Evolutionary conservation across 2,888 invertebrate genomes (phyloP).

Genomic region (Tipula confusa): DNA sequence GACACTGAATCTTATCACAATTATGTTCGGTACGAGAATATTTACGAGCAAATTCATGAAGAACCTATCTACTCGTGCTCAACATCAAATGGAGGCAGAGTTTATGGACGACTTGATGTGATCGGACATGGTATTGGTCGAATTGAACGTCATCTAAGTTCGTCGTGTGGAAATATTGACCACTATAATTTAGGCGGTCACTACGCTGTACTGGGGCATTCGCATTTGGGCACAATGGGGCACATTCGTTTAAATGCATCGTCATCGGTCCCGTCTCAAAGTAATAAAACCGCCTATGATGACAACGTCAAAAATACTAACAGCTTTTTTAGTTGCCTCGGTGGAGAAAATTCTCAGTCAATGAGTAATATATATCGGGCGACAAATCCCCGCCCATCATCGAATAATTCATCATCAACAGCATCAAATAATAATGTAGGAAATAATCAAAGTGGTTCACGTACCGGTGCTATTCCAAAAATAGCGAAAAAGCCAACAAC

Average conservation of each 20-base stretch:
- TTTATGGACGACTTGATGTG: constrained; percentile 55
- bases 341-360: constrained; percentile 50
- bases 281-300: background rate
- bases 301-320: constrained; percentile 43
- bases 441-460: constrained; percentile 6
- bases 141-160: constrained; percentile 59
- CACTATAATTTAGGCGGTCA: constrained; percentile 51
- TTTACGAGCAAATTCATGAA: constrained; percentile 55
- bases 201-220: constrained; percentile 49
- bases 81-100: constrained; percentile 41
- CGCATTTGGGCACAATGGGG: constrained; percentile 50
- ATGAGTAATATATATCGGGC: constrained; percentile 49
- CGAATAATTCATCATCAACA: background rate
- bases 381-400: constrained; percentile 32
- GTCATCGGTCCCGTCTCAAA: constrained; percentile 32
- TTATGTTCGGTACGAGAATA: constrained; percentile 51
- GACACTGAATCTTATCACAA: constrained; percentile 50
- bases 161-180: constrained; percentile 61
- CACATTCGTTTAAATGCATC: constrained; percentile 48
- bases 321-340: constrained; percentile 49
- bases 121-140: constrained; percentile 56
- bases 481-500: background rate
- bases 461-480: constrained; percentile 37
- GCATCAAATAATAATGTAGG: background rate
- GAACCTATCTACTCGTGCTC: constrained; percentile 48